Evolutionary conservation across 2,113 vertebrate genomes (phyloP).

Genomic region (Bubalus kerabau): DNA sequence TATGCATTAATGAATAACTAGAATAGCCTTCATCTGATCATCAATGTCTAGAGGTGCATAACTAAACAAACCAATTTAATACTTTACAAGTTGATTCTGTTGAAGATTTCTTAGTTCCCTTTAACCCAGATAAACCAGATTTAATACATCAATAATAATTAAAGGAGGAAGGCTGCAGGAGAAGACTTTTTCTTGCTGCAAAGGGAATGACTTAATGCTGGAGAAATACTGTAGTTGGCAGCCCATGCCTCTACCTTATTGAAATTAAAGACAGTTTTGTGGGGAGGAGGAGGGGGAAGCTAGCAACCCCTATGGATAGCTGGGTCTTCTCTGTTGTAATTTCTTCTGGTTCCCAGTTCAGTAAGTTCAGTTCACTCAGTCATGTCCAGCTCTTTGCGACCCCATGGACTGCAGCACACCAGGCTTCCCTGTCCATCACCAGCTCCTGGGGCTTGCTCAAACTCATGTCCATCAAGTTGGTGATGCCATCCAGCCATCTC

Average conservation of each 20-base stretch:
- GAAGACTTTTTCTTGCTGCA: background rate
- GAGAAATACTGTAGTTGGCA: background rate
- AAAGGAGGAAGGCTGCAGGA: background rate
- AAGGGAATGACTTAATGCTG: background rate
- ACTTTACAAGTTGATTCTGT: background rate
- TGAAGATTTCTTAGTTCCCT: background rate
- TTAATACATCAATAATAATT: background rate
- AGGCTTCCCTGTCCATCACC: background rate
- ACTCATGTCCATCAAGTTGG: background rate
- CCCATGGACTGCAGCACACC: background rate
- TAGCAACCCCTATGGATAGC: background rate
- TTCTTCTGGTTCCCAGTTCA: background rate
- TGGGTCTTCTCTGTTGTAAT: background rate
- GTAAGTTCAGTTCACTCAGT: background rate
- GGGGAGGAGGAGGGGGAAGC: background rate
- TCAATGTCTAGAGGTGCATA: background rate
- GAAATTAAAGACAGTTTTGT: background rate
- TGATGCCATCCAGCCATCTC: background rate
- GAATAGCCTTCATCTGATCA: background rate
- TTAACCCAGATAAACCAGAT: background rate
- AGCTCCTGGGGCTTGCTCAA: background rate
- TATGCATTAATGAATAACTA: background rate
- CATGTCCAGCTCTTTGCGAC: background rate
- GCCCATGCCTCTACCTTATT: rapidly evolving
- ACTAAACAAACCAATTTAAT: background rate